Percentiles rank a stretch among this genome's conserved stretches.
phyloP scores from a whole-genome alignment of 2,888 invertebrate genomes.

The Drosophila conformis region DNA sequence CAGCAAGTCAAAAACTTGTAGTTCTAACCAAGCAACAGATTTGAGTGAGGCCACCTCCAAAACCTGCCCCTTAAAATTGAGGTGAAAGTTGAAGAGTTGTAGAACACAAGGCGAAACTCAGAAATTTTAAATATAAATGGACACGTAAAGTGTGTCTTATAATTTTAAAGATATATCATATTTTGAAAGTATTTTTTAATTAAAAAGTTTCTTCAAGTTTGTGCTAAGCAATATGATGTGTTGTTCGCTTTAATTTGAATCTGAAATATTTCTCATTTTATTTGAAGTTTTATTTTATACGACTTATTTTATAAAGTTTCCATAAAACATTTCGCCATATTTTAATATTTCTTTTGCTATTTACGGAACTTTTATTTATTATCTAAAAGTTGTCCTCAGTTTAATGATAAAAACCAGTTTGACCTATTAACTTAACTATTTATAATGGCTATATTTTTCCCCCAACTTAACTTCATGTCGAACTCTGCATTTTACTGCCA shows the following conservation, averaged over 20 bases:
- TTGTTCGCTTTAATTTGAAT: neutral
- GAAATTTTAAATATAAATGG: neutral
- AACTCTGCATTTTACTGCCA: conserved; percentile 13
- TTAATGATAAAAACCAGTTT: neutral
- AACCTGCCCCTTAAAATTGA: conserved; percentile 2
- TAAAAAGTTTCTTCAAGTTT: neutral
- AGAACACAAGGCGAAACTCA: neutral
- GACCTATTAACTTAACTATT: neutral
- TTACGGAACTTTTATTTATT: neutral
- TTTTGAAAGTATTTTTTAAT: neutral
- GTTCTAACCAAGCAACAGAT: conserved; percentile 9
- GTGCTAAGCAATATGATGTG: neutral
- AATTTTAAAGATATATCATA: neutral
- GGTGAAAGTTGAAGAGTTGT: neutral
- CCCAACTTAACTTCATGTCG: neutral
- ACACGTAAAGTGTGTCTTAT: neutral
- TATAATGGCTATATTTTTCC: neutral
- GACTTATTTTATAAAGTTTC: neutral
- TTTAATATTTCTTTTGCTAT: neutral
- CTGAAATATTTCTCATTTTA: neutral
- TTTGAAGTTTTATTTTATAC: neutral
- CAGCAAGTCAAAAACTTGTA: conserved; percentile 29
- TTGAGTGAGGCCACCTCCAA: neutral
- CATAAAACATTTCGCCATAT: neutral
- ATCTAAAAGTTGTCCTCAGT: neutral